Base-by-base conservation (phyloP, 2,797 vertebrate genomes). In the Lepus townsendii region DNA sequence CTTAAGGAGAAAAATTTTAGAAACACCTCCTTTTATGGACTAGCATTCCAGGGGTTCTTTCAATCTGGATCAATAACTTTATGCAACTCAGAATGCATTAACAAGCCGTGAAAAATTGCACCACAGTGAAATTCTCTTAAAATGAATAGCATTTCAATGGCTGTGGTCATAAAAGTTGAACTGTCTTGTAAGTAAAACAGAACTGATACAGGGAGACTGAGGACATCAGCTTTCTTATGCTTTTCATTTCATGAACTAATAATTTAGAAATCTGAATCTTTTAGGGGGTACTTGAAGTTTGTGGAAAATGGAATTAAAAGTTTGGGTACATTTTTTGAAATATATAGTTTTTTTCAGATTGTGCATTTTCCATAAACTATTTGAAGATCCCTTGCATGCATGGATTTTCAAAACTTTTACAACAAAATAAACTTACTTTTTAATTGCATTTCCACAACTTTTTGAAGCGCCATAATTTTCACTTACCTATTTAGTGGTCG, bases 381-480 rank as follows among this genome's bases (percentile, higher is more conserved):
- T 57, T 57, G 54, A 57, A 57, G 14, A 57, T 16, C 19, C 14
- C 54, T 57, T 57, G 17, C 13, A 57, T 57, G 54, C 16, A 5
- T 17, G 14, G 19, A 57, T 20, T 57, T 57, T 20, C 4, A 57
- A 57, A 57, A 17, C 19, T 57, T 57, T 57, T 57, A 57, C 54
- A 16, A 16, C 17, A 57, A 57, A 57, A 57, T 57, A 7, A 57
- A 57, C 54, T 57, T 57, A 57, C 54, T 20, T 57, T 57, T 57
- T 57, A 57, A 57, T 57, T 57, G 3, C 54, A 57, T 57, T 57
- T 42, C 38, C 38, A 42, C 38, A 42, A 42, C 38, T 7, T 42
- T 42, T 42, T 42, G 38, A 65, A 78, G 95, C 95, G 96, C 38
- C 26, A 85, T 71, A 47, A 93, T 91, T 96, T 96, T 35, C 20